Evolutionary conservation across 2,797 vertebrate genomes (phyloP).

Genomic region (Rhynchotus rufescens): DNA sequence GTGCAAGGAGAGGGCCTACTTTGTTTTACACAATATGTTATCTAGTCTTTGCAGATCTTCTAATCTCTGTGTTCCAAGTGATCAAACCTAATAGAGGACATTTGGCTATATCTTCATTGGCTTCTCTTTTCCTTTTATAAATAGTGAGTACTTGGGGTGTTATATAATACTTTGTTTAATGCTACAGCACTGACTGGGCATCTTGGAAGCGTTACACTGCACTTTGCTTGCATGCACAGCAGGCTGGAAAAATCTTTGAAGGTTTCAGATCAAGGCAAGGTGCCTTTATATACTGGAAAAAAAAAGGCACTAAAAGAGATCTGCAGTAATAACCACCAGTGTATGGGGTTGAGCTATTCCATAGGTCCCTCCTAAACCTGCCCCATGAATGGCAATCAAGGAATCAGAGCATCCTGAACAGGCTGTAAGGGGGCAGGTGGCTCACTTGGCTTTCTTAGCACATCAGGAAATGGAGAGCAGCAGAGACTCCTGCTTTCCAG

Average conservation of each 20-base stretch:
- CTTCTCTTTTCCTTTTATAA: background rate
- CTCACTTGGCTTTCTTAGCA: background rate
- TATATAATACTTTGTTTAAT: background rate
- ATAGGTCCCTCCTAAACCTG: rapidly evolving
- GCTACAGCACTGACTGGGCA: background rate
- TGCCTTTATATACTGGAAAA: rapidly evolving
- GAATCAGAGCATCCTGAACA: background rate
- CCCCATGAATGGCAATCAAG: background rate
- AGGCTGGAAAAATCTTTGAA: background rate
- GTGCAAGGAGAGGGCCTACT: background rate
- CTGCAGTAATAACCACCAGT: background rate
- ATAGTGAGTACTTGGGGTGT: background rate
- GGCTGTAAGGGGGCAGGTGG: background rate
- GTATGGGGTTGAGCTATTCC: rapidly evolving
- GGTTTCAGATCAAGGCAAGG: background rate
- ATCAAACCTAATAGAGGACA: background rate
- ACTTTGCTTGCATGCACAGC: rapidly evolving
- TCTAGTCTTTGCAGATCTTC: background rate
- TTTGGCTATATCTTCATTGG: background rate
- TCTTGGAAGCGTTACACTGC: rapidly evolving
- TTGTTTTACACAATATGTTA: background rate
- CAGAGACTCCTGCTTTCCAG: background rate
- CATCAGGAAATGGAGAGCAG: background rate
- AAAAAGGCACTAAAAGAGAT: background rate
- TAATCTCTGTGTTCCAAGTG: background rate